These are phyloP conservation scores for Hystrix cristata DNA, from an alignment of 2,113 vertebrate species.

Conservation along the genomic window DNA sequence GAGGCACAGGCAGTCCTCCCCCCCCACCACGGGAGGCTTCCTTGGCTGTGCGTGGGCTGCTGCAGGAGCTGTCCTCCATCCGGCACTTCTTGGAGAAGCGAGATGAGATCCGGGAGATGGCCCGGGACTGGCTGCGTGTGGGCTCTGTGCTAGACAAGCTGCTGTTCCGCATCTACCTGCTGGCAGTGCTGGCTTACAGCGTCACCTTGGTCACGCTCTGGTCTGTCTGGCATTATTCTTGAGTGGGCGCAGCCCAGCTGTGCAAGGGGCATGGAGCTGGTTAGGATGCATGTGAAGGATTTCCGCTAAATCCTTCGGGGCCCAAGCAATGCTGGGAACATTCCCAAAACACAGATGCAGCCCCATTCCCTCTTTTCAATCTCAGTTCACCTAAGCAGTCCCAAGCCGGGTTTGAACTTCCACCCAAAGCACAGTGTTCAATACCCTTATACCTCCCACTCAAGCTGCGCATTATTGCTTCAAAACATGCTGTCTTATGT, in stretches of 20 bases:
- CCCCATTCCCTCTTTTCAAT: not conserved
- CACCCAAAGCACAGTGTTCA: not conserved
- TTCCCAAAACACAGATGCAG: not conserved
- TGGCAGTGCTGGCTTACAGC: conserved; percentile 93
- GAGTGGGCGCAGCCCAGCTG: conserved; percentile 15
- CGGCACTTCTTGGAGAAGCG: conserved; percentile 94
- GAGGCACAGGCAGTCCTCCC: conserved; percentile 68
- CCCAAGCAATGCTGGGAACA: not conserved
- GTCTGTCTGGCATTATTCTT: conserved; percentile 96
- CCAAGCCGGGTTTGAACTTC: not conserved
- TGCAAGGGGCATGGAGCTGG: rapidly evolving
- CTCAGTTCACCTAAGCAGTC: not conserved
- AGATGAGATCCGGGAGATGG: conserved; percentile 91
- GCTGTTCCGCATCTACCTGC: conserved; percentile 95
- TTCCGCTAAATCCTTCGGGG: not conserved
- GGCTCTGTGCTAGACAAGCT: conserved; percentile 95
- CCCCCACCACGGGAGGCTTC: conserved; percentile 81
- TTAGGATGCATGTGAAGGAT: not conserved
- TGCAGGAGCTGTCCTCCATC: conserved; percentile 93
- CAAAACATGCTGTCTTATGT: not conserved
- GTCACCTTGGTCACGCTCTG: conserved; percentile 95
- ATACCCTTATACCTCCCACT: not conserved
- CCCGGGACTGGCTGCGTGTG: conserved; percentile 96
- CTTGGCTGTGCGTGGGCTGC: conserved; percentile 86
- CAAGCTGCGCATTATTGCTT: not conserved